Evolutionary conservation across 1,140 invertebrate species (phyloP).

Genomic region (Drosophila pectinifera): DNA sequence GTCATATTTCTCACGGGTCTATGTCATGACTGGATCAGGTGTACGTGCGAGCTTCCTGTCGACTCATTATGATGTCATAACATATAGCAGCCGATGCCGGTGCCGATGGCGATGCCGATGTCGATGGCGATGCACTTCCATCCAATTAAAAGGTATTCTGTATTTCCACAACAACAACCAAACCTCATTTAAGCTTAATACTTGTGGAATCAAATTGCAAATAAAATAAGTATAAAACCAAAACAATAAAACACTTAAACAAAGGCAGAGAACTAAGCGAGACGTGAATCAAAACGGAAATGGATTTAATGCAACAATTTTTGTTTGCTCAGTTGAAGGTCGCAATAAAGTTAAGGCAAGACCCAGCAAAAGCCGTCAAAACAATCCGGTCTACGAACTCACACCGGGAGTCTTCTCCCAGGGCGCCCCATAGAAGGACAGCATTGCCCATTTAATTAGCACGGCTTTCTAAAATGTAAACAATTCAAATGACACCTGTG

Average conservation of each 20-base stretch:
- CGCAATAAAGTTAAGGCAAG: conserved; percentile 37
- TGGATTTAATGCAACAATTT: conserved; percentile 57
- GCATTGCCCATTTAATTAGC: conserved; percentile 49
- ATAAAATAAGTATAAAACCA: conserved; percentile 28
- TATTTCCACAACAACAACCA: conserved; percentile 47
- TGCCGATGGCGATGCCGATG: conserved; percentile 10
- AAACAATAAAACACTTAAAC: conserved; percentile 9
- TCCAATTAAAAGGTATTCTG: conserved; percentile 47
- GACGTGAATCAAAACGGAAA: conserved; percentile 71
- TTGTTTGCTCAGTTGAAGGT: conserved; percentile 69
- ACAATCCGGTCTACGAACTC: conserved; percentile 8
- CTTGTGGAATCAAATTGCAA: conserved; percentile 27
- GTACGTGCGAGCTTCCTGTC: conserved; percentile 44
- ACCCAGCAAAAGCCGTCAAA: conserved; percentile 43
- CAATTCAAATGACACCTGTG: conserved; percentile 66
- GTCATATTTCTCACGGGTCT: conserved; percentile 22
- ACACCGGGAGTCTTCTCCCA: conserved; percentile 22
- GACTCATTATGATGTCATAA: conserved; percentile 52
- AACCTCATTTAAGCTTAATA: conserved; percentile 40
- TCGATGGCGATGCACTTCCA: conserved; percentile 21
- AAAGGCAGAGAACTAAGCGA: conserved; percentile 35
- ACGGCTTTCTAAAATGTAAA: conserved; percentile 46
- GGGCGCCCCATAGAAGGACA: conserved; percentile 29
- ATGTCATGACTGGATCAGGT: conserved; percentile 23
- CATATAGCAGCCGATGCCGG: background rate